Evolutionary conservation across 2,113 vertebrate genomes (phyloP).

Genomic region (Serilophus lunatus): DNA sequence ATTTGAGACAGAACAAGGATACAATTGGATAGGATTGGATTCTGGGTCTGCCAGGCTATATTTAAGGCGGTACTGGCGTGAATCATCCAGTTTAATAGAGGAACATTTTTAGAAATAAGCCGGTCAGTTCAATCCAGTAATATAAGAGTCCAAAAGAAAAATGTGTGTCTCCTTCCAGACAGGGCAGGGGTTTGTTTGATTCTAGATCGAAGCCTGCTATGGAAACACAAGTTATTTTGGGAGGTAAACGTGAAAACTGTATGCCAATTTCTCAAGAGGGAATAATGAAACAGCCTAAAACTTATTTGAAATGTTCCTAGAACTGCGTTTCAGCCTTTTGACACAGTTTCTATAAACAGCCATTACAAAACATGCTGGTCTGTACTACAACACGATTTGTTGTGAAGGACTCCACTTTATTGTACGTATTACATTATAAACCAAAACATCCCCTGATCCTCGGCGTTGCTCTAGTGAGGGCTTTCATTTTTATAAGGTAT

Average conservation of each 20-base stretch:
- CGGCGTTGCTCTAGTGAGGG: rapidly evolving
- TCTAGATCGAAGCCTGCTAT: neutral
- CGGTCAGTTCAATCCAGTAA: neutral
- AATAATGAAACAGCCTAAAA: neutral
- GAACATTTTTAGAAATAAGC: neutral
- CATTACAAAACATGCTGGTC: neutral
- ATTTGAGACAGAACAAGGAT: neutral
- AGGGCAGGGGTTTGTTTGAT: neutral
- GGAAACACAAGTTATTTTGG: neutral
- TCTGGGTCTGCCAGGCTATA: neutral
- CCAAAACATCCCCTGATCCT: neutral
- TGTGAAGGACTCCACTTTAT: rapidly evolving
- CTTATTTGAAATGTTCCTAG: neutral
- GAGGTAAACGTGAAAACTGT: neutral
- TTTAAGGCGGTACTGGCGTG: neutral
- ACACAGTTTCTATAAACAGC: neutral
- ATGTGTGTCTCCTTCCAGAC: rapidly evolving
- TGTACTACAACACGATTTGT: neutral
- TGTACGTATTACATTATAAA: rapidly evolving
- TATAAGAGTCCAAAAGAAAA: neutral
- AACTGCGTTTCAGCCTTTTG: neutral
- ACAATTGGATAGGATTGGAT: rapidly evolving
- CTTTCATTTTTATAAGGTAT: neutral
- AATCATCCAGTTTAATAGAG: neutral
- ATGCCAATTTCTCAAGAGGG: neutral